A percentile compares a stretch with the other conserved stretches of the same genome.
These are phyloP conservation scores for Spea multiplicata DNA, from an alignment of 2,113 vertebrate species.

Conservation along the genomic window DNA sequence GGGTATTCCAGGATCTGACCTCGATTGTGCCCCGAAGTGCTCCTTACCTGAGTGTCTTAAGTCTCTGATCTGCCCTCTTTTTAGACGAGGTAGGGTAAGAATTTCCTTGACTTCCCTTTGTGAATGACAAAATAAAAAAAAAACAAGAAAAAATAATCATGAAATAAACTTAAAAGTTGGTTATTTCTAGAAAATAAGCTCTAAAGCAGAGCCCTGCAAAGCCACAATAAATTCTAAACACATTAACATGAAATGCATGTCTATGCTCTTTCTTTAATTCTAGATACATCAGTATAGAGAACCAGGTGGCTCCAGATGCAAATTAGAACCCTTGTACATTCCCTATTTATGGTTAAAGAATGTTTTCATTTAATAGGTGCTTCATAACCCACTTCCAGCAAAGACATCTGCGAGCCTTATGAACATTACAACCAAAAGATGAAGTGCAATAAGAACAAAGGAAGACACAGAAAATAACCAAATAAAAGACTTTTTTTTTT, in stretches of 20 bases:
- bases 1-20: too few species aligned
- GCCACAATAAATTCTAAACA: too few species aligned
- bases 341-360: background rate
- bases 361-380: conserved; percentile 42
- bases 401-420: conserved; percentile 57
- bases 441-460: conserved; percentile 43
- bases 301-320: conserved; percentile 9
- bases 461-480: conserved; percentile 53
- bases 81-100: too few species aligned
- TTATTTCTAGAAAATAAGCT: too few species aligned
- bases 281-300: background rate
- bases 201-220: too few species aligned
- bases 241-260: background rate
- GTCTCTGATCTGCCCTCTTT: too few species aligned
- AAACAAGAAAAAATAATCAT: too few species aligned
- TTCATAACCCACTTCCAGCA: conserved; percentile 40
- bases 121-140: too few species aligned
- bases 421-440: conserved; percentile 39
- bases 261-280: background rate
- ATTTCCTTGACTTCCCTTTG: too few species aligned
- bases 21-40: too few species aligned
- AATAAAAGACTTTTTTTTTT: conserved; percentile 39
- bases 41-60: too few species aligned
- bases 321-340: conserved; percentile 10
- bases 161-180: too few species aligned